phyloP scores from a whole-genome alignment of 2,797 vertebrate genomes.

The Chiloscyllium punctatum region DNA sequence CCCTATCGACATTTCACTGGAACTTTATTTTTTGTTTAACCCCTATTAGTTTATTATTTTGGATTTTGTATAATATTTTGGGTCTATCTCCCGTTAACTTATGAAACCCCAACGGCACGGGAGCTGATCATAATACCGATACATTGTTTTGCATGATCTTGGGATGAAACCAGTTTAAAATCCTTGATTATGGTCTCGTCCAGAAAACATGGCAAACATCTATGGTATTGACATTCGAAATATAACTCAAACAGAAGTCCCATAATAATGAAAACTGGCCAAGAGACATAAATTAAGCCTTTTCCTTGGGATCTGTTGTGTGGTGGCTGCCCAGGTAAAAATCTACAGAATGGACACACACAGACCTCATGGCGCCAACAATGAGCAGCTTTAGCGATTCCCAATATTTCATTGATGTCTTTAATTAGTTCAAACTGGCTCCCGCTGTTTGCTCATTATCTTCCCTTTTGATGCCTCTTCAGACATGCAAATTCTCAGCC shows the following conservation, averaged over 20 bases:
- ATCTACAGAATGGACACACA: slow-evolving; percentile 42
- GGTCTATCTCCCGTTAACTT: background rate
- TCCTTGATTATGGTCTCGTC: background rate
- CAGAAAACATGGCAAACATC: background rate
- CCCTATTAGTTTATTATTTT: background rate
- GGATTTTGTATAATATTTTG: background rate
- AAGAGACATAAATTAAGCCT: too few species aligned
- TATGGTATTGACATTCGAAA: background rate
- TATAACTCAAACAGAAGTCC: too few species aligned
- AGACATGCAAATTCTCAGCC: slow-evolving; percentile 33
- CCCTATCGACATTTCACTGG: background rate
- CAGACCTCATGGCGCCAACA: slow-evolving; percentile 67
- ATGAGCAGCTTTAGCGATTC: slow-evolving; percentile 65
- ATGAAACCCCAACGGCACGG: background rate
- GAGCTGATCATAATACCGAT: background rate
- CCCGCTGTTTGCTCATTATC: slow-evolving; percentile 30
- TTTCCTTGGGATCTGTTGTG: too few species aligned
- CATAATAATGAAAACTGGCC: background rate
- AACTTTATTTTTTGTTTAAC: background rate
- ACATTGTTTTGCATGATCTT: background rate
- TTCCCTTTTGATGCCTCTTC: slow-evolving; percentile 29
- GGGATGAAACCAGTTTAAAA: background rate
- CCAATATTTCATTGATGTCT: slow-evolving; percentile 53
- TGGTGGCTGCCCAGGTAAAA: background rate
- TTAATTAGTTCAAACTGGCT: slow-evolving; percentile 28